phyloP scores from a whole-genome alignment of 2,888 invertebrate genomes.

The Cryptocheilus praepositus region DNA sequence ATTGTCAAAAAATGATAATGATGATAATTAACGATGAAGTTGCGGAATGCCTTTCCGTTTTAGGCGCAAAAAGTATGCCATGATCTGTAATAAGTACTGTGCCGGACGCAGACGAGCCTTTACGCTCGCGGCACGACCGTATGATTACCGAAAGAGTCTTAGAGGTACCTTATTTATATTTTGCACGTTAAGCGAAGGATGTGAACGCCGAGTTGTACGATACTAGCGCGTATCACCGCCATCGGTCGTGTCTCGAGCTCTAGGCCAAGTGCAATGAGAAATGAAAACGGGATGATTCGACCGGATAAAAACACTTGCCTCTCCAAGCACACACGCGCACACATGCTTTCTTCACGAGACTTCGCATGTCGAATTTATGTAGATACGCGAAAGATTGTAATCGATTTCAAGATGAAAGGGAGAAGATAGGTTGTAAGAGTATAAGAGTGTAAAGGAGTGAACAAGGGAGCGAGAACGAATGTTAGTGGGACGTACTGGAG shows the following conservation, averaged over 20 bases:
- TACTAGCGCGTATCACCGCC: slow-evolving; percentile 21
- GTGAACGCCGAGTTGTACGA: slow-evolving; percentile 4
- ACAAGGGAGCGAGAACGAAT: slow-evolving; percentile 3
- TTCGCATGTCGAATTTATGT: slow-evolving; percentile 31
- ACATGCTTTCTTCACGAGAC: slow-evolving; percentile 39
- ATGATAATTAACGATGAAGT: slow-evolving; percentile 4
- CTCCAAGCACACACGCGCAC: slow-evolving; percentile 30
- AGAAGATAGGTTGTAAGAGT: slow-evolving; percentile 6
- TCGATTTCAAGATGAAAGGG: slow-evolving; percentile 12
- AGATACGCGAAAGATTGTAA: slow-evolving; percentile 23
- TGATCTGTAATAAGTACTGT: neutral
- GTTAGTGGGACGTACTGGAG: slow-evolving; percentile 3
- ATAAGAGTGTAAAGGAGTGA: neutral
- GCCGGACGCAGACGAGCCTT: slow-evolving; percentile 5
- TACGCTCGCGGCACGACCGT: slow-evolving; percentile 42
- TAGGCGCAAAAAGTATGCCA: slow-evolving; percentile 16
- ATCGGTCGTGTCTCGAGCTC: slow-evolving; percentile 25
- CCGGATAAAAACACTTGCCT: slow-evolving; percentile 38
- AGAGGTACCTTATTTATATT: slow-evolving; percentile 12
- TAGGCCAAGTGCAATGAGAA: slow-evolving; percentile 25
- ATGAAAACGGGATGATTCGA: slow-evolving; percentile 32
- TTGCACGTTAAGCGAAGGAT: neutral
- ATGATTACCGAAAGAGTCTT: slow-evolving; percentile 8
- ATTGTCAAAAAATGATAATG: neutral
- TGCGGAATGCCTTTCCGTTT: neutral